phyloP scores from a whole-genome alignment of 2,888 invertebrate genomes.

The Eurytoma californica region DNA sequence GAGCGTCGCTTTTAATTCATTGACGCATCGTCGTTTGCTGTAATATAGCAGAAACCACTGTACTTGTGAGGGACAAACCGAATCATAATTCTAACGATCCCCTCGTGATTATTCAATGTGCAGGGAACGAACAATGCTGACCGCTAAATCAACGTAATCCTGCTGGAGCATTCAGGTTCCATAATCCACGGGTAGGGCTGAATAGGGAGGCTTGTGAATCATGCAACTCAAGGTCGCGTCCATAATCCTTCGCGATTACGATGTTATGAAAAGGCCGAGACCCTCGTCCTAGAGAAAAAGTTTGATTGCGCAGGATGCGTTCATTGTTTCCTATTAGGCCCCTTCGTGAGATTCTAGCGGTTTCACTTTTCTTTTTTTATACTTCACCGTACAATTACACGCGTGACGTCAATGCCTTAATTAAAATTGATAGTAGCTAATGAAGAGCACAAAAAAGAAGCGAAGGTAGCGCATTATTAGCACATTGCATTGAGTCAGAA shows the following conservation, averaged over 20 bases:
- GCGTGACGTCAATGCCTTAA: conserved; percentile 23
- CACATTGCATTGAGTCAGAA: too few species aligned
- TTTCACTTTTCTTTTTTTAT: neutral
- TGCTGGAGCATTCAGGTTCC: neutral
- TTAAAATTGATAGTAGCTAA: conserved; percentile 37
- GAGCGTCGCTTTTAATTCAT: too few species aligned
- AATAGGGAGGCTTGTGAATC: neutral
- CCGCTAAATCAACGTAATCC: too few species aligned
- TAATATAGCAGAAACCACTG: too few species aligned
- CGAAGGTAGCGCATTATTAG: too few species aligned
- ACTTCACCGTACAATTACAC: neutral
- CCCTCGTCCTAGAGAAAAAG: conserved; percentile 3
- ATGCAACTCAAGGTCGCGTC: neutral
- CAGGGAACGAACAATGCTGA: too few species aligned
- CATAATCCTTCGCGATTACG: conserved; percentile 34
- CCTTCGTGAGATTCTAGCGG: neutral
- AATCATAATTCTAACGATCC: too few species aligned
- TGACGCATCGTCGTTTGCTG: too few species aligned
- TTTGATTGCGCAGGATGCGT: conserved; percentile 1
- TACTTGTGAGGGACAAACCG: too few species aligned
- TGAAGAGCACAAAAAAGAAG: neutral
- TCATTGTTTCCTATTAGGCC: conserved; percentile 14
- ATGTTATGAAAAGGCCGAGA: neutral
- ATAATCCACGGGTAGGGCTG: conserved; percentile 6
- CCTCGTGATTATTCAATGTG: too few species aligned